Evolutionary conservation across 2,888 invertebrate species (phyloP), one percentile per base, ranked within the genome.

Genomic region (Trichogramma evanescens): DNA sequence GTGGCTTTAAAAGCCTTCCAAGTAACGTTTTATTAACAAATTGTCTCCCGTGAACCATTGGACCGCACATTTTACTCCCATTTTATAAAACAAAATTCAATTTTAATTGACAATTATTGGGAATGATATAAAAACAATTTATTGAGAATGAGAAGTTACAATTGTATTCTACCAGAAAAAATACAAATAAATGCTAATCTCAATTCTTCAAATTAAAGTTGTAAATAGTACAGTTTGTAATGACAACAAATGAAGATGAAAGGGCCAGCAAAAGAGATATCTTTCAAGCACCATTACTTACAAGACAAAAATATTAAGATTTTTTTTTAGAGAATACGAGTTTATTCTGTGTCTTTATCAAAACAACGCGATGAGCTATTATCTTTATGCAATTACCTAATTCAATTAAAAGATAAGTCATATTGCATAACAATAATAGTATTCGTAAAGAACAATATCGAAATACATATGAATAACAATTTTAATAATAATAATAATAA

Each of bases 21-120:
- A 46, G 55, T 56, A 56, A 63, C 49, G 56, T 43, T 58, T 44
- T 58, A 10, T 50, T 64, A 75, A 69, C 76, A 75, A 75, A 76
- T 76, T 75, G 75, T 76, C 73, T 74, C 76, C 75, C 74, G 67
- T 74, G 69, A 75, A 75, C 75, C 76, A 74, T 75, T 76, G 76
- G 74, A 76, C 75, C 76, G 66, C 71, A 50, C 66, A 65, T 67
- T 63, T 63, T 67, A 8, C 9, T 50, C 63, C 56, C 54, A 63
- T 55, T 60, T 64, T 61, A 26, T 26, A 26, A 26, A 26, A 26
- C 1, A 26, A 26, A 26, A 40, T 50, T 4, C 52, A 13, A 9
- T 39, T 46, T 50, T 53, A 53, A 58, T 53, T 58, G 54, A 56
- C 58, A 51, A 56, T 52, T 3, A 8, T 39, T 9, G 5, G 39